Percentiles rank a stretch among this genome's conserved stretches.
Conservation (phyloP, 2,888 invertebrate genomes). For the Acanthopleura granulata region DNA sequence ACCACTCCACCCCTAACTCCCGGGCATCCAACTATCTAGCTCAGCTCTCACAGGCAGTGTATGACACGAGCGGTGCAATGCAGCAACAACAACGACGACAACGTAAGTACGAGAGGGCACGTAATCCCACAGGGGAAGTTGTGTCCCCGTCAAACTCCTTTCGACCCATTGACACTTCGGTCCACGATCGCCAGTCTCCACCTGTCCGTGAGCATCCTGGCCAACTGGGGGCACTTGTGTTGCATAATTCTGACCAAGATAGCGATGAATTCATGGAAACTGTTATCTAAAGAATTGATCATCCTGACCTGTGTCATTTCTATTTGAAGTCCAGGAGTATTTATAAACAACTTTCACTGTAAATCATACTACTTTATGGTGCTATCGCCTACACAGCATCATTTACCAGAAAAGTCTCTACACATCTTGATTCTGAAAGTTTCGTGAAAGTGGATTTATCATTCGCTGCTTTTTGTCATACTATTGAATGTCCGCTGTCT, state of each 20-base stretch:
- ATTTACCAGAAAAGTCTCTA: too few species aligned
- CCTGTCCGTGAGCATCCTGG: background rate
- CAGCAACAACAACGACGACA: background rate
- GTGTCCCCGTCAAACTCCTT: background rate
- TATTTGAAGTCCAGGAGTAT: too few species aligned
- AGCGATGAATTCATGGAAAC: constrained; percentile 18
- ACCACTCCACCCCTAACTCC: background rate
- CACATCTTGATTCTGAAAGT: too few species aligned
- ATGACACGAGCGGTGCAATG: background rate
- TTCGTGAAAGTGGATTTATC: too few species aligned
- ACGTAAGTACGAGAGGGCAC: background rate
- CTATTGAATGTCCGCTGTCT: too few species aligned
- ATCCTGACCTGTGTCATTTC: background rate
- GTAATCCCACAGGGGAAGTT: background rate
- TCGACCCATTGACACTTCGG: background rate
- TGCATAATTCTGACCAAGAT: constrained; percentile 17
- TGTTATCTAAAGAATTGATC: background rate
- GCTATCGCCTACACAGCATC: too few species aligned
- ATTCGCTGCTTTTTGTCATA: too few species aligned
- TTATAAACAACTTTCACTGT: too few species aligned
- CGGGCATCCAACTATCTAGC: background rate
- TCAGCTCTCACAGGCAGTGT: background rate
- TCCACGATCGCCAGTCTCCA: background rate
- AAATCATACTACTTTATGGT: too few species aligned
- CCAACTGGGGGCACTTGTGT: background rate